These are phyloP conservation scores for Calyptomena viridis DNA, from an alignment of 2,113 vertebrate genomes.

Conservation along the genomic window DNA sequence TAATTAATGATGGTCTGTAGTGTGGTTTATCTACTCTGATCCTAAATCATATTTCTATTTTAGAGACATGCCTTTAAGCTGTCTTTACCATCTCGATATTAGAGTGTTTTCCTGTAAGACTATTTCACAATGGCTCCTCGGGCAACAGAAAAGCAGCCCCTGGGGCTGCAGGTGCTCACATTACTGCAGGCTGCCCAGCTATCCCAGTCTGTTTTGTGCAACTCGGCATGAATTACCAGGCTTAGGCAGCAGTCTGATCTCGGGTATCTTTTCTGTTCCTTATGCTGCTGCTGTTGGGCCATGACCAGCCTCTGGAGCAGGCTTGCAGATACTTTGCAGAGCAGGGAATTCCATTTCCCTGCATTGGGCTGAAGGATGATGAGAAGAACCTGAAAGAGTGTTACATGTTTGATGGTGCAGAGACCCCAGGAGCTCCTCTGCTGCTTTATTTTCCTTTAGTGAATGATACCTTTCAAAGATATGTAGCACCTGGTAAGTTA, in stretches of 20 bases:
- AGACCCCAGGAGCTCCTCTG: constrained; percentile 59
- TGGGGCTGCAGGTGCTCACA: not conserved
- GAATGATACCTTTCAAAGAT: constrained; percentile 75
- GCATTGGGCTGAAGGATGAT: constrained; percentile 47
- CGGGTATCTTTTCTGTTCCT: not conserved
- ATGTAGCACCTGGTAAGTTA: constrained; percentile 75
- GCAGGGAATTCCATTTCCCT: constrained; percentile 77
- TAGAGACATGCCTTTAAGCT: not conserved
- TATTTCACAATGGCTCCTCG: not conserved
- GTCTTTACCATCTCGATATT: not conserved
- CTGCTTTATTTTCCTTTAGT: constrained; percentile 80
- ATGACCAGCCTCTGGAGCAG: constrained; percentile 71
- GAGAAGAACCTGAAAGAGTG: constrained; percentile 76
- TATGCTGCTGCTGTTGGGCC: not conserved
- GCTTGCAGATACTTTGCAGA: constrained; percentile 71
- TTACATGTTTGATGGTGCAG: constrained; percentile 71
- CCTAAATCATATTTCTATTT: not conserved
- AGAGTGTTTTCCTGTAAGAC: not conserved
- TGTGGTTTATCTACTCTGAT: not conserved
- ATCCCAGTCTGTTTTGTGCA: not conserved
- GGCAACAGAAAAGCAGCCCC: not conserved
- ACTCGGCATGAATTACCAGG: not conserved
- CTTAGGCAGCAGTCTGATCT: not conserved
- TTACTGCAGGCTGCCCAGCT: not conserved
- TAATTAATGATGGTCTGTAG: not conserved